Evolutionary conservation across 2,113 vertebrate species (phyloP), one percentile per base, ranked within the genome.

Genomic region (Euleptes europaea): DNA sequence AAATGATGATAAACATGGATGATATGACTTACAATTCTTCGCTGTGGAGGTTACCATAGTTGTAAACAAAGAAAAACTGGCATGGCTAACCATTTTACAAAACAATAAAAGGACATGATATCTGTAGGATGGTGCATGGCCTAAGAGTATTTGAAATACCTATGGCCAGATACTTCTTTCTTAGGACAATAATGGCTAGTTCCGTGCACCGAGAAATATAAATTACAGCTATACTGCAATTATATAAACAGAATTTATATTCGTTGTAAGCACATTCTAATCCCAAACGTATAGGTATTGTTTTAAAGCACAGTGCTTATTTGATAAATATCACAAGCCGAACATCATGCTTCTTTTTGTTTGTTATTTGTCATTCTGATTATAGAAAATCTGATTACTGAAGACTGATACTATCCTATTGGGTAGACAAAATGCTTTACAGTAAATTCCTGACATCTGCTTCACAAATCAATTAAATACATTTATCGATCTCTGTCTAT

Each of bases 91-190:
- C 93, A 94, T 89, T 94, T 93, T 93, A 88, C 51, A 85, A 88
- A 92, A 89, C 89, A 85, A 26, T 93, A 92, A 94, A 95, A 94
- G 91, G 91, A 96, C 94, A 94, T 75, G 67, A 57, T 92, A 88
- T 4, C 57, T 86, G 60, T 88, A 88, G 87, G 86, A 66, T 47
- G 78, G 69, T 70, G 51, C 23, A 67, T 89, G 90, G 65, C 44
- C 4, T 74, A 82, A 84, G 85, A 90, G 76, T 81, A 86, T 51
- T 87, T 1, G 47, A 84, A 73, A 66, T 73, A 84, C 86, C 90
- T 86, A 83, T 84, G 91, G 51, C 13, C 79, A 49, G 54, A 71
- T 60, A n/a, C 35, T 85, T 87, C 44, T 47, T 84, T 85, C 73
- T 85, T 83, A 90, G 78, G 69, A 86, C 78, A 92, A 80, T 88